Evolutionary conservation across 2,113 vertebrate genomes (phyloP), one percentile per base, ranked within the genome.

Genomic region (Elephas maximus): DNA sequence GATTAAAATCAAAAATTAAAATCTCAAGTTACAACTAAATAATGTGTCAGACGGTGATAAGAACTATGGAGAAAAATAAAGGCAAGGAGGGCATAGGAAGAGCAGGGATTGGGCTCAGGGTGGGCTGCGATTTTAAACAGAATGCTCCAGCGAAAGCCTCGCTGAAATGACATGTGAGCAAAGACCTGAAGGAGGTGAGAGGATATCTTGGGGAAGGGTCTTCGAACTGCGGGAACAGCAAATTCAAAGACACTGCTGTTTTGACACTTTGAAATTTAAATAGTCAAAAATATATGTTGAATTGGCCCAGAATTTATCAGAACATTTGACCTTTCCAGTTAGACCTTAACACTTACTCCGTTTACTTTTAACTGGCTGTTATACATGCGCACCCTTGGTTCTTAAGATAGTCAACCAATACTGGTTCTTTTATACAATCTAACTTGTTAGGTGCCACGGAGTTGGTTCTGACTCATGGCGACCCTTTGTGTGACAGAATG

Each of bases 381-480:
- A 37, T 20, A 45, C 6, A 23, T 44, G 33, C 14, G 90, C 8
- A 63, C 0, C 3, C 77, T 74, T 82, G n/a, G 12, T 83, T 93
- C 77, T 81, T 88, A 92, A 57, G 67, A 20, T 74, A 79, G 45
- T 76, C 88, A 89, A 41, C 12, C n/a, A 76, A 8, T 91, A 60
- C 90, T 92, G 24, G 14, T 93, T 96, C 44, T 95, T 90, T 74
- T 60, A 78, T 84, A 88, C 82, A 91, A 63, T 79, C 63, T 76
- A 57, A 57, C 53, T 57, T 57, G 53, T 57, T 57, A 57, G 53
- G 14, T 57, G 53, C 9, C 15, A 14, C 15, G 53, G 12, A 57
- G 12, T 57, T 57, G 53, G 53, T 57, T 57, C 53, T 14, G 15
- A 57, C 14, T 17, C 15, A 17, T 57, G 15, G 53, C 15, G 3